Base-by-base conservation (phyloP, 2,113 vertebrate species). In the Mellivora capensis region DNA sequence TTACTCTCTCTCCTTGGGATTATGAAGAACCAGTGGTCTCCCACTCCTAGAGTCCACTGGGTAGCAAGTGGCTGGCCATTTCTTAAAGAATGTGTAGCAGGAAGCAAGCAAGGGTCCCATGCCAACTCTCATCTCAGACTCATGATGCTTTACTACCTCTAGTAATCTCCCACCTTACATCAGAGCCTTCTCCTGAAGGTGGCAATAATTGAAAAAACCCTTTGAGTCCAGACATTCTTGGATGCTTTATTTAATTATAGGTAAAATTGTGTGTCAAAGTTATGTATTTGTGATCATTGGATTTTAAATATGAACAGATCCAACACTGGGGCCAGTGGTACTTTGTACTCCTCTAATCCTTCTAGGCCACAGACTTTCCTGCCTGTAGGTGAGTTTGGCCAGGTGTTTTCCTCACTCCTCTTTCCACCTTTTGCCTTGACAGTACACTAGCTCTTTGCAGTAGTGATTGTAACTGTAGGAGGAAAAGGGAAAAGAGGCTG, bases 301-400 rank as follows among this genome's bases (percentile, higher is more conserved):
- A 54, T 64, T 85, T 89, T 87, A 72, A 31, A 23, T 72, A 49
- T 81, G 39, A 86, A 72, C 9, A 86, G 34, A 64, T 54, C 1
- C 0, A 39, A 54, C 27, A 15, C 47, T n/a, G 25, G 31, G 59
- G 21, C 18, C 17, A 67, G 31, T 44, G n/a, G 18, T 42, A 49
- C 15, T 10, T 6, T 42, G 0, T 11, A 62, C 3, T 49, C 59
- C 42, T 87, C 13, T 12, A 2, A 64, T 23, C 0, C 2, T 44
- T 64, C 0, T 15, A 4, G 8, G 0, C 29, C n/a, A 9, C 29
- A 1, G 18, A 29, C 12, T 80, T 8, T 39, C 42, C 17, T 2
- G n/a, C 37, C 31, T 74, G 15, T 3, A 39, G 18, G 18, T 64
- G 21, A 27, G 13, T 54, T 52, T 69, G 29, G 11, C 74, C 23